These are phyloP conservation scores for Phocides pigmalion DNA, from an alignment of 1,140 invertebrate genomes.

Conservation along the genomic window DNA sequence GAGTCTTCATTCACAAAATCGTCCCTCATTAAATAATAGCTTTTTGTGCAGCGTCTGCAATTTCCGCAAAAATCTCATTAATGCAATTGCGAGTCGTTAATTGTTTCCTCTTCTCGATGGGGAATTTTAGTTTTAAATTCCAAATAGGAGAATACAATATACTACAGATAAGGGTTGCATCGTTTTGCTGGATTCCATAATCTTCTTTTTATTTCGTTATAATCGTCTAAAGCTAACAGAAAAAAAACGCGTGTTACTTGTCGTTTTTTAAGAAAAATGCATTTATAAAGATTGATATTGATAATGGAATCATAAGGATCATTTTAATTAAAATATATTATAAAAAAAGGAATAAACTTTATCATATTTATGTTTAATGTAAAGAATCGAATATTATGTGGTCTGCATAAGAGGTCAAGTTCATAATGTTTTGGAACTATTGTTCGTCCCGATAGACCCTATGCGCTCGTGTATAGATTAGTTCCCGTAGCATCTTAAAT, in stretches of 20 bases:
- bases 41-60: conserved; percentile 20
- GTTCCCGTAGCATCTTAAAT: conserved; percentile 30
- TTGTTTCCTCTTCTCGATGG: conserved; percentile 6
- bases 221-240: too few relatives aligned
- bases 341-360: too few relatives aligned
- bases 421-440: not conserved
- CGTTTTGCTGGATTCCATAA: not conserved
- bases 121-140: not conserved
- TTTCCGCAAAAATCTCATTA: conserved; percentile 29
- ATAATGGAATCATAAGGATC: too few relatives aligned
- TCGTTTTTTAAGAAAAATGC: too few relatives aligned
- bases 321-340: too few relatives aligned
- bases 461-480: conserved; percentile 11
- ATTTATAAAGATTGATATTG: too few relatives aligned
- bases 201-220: too few relatives aligned
- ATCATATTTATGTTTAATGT: too few relatives aligned
- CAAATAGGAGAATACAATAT: not conserved
- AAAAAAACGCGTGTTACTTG: too few relatives aligned
- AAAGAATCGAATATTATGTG: too few relatives aligned
- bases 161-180: not conserved
- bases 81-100: conserved; percentile 5
- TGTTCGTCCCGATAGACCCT: not conserved
- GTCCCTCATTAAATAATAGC: conserved; percentile 21
- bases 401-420: too few relatives aligned
- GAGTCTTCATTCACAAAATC: conserved; percentile 12